Conservation (phyloP, 2,888 invertebrate species). For the Lasius platythorax region DNA sequence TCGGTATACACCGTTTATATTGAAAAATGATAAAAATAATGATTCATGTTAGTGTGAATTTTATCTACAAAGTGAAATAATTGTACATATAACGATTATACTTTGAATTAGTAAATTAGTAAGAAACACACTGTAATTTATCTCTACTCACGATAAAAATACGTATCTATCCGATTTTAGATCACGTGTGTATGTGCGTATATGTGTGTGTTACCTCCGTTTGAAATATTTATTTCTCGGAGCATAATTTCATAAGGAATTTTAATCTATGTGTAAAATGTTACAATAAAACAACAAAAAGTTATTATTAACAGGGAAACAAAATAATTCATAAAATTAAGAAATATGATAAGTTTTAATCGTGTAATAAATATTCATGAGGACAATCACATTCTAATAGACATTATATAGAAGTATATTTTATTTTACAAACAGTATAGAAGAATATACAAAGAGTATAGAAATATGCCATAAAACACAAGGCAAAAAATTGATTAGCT, state of each 20-base stretch:
- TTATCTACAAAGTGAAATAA: slow-evolving; percentile 32
- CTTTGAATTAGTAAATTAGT: slow-evolving; percentile 7
- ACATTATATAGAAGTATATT: neutral
- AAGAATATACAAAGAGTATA: neutral
- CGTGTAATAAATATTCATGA: slow-evolving; percentile 60
- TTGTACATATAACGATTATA: slow-evolving; percentile 47
- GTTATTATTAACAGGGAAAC: neutral
- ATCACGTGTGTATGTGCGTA: neutral
- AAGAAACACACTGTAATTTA: slow-evolving; percentile 32
- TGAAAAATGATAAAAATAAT: neutral
- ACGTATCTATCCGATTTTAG: slow-evolving; percentile 8
- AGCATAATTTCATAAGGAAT: neutral
- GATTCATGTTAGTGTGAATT: slow-evolving; percentile 20
- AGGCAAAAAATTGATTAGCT: neutral
- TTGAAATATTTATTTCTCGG: neutral
- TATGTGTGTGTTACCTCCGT: neutral
- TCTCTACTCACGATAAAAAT: slow-evolving; percentile 26
- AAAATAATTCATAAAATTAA: slow-evolving; percentile 39
- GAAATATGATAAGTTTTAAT: slow-evolving; percentile 50
- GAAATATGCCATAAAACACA: neutral
- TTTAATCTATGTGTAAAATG: slow-evolving; percentile 14
- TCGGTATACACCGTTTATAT: neutral
- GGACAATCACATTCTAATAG: slow-evolving; percentile 29
- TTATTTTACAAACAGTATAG: neutral
- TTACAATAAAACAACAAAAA: slow-evolving; percentile 4